phyloP scores from a whole-genome alignment of 2,888 invertebrate species.

The Scrobipalpa atriplicella region DNA sequence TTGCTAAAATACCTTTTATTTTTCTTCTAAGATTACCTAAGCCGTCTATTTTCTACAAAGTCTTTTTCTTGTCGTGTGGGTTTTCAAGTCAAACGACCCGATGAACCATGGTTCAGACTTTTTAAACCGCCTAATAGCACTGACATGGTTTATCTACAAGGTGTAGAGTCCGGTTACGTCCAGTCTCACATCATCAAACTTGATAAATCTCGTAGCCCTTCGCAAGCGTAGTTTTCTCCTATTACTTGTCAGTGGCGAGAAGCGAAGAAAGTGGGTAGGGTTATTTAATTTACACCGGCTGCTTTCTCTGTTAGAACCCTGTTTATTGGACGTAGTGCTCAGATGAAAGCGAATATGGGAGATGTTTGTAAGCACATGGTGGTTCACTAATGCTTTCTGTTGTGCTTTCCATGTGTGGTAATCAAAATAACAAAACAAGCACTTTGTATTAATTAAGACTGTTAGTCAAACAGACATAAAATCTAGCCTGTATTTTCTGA shows the following conservation, averaged over 20 bases:
- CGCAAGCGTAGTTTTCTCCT: slow-evolving; percentile 4
- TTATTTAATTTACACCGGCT: slow-evolving; percentile 23
- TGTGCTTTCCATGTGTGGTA: not conserved
- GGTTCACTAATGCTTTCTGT: not conserved
- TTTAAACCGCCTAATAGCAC: too few relatives aligned
- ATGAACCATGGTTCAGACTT: too few relatives aligned
- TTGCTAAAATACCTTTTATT: too few relatives aligned
- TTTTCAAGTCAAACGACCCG: too few relatives aligned
- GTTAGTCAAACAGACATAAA: not conserved
- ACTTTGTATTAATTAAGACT: too few relatives aligned
- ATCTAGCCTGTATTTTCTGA: too few relatives aligned
- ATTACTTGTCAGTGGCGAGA: not conserved
- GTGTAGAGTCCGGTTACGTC: too few relatives aligned
- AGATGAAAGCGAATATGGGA: slow-evolving; percentile 21
- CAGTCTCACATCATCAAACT: too few relatives aligned
- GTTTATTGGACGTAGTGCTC: slow-evolving; percentile 7
- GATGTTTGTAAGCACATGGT: slow-evolving; percentile 1
- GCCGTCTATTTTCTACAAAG: too few relatives aligned
- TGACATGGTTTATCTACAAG: too few relatives aligned
- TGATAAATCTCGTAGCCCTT: not conserved
- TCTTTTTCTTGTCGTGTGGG: not conserved
- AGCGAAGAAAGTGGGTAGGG: slow-evolving; percentile 3
- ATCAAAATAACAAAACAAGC: not conserved
- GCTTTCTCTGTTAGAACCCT: slow-evolving; percentile 18
- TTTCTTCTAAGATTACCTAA: too few relatives aligned